Evolutionary conservation across 2,888 invertebrate species (phyloP).

Genomic region (Cryptophagus acutangulus): DNA sequence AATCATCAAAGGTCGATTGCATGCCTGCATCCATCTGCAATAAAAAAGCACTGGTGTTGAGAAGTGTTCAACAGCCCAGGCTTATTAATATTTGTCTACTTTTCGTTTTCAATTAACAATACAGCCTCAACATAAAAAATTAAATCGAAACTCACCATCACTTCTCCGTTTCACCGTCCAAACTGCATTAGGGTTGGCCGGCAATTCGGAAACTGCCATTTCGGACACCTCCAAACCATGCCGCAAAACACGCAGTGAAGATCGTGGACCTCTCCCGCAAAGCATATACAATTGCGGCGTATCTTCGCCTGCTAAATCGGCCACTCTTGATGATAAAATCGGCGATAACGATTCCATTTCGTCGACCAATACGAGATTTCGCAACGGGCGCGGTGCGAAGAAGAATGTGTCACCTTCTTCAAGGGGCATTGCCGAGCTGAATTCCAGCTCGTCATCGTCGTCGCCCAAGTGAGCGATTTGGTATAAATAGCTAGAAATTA

Average conservation of each 20-base stretch:
- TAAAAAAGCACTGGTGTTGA: slow-evolving; percentile 84
- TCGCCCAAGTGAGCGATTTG: slow-evolving; percentile 99
- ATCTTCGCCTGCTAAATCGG: slow-evolving; percentile 95
- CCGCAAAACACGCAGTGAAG: slow-evolving; percentile 85
- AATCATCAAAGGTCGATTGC: too few species aligned
- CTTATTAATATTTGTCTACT: slow-evolving; percentile 36
- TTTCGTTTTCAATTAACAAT: slow-evolving; percentile 4
- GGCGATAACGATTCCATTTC: slow-evolving; percentile 95
- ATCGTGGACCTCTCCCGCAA: slow-evolving; percentile 93
- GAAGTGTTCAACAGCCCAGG: slow-evolving; percentile 61
- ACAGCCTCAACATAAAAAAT: slow-evolving; percentile 2
- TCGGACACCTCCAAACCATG: slow-evolving; percentile 98
- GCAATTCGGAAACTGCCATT: slow-evolving; percentile 99
- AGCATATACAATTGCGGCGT: slow-evolving; percentile 96
- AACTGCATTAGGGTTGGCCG: slow-evolving; percentile 99
- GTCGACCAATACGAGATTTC: slow-evolving; percentile 94
- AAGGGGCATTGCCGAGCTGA: slow-evolving; percentile 95
- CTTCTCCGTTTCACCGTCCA: slow-evolving; percentile 97
- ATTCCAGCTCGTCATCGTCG: slow-evolving; percentile 98
- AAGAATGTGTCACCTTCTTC: slow-evolving; percentile 99
- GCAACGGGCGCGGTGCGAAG: slow-evolving; percentile 88
- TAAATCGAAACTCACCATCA: slow-evolving; percentile 73
- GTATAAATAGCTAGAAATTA: slow-evolving; percentile 73
- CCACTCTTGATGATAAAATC: slow-evolving; percentile 74
- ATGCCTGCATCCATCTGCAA: slow-evolving; percentile 32